Conservation (phyloP, 1,140 invertebrate genomes). For the Calliphora vicina region DNA sequence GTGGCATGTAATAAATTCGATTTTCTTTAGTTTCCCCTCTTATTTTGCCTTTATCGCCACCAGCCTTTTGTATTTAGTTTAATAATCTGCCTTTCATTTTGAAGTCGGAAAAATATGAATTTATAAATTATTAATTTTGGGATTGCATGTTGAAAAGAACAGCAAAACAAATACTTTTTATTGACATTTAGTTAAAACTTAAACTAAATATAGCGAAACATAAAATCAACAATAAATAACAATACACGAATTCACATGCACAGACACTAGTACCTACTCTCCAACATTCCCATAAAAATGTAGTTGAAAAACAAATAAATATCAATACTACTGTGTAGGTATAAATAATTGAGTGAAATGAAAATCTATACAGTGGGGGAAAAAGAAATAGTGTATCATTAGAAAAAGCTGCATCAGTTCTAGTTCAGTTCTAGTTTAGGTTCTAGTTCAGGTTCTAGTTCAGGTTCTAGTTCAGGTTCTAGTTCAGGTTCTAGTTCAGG, state of each 20-base stretch:
- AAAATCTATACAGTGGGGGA: no score
- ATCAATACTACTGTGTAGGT: no score
- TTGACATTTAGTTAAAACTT: not conserved
- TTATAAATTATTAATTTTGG: not conserved
- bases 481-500: no score
- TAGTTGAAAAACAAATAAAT: no score
- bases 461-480: no score
- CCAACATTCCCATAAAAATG: not conserved
- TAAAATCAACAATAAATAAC: not conserved
- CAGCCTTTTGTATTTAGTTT: not conserved
- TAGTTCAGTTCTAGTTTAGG: no score
- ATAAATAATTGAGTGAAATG: no score
- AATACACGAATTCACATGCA: not conserved
- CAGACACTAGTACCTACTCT: not conserved
- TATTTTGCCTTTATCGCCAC: not conserved
- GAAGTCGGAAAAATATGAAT: not conserved
- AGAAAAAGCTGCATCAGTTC: no score
- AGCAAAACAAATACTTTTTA: not conserved
- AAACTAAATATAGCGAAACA: not conserved
- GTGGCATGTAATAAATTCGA: not conserved
- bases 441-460: no score
- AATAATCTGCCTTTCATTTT: not conserved
- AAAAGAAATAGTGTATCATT: no score
- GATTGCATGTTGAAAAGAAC: not conserved
- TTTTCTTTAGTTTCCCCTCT: not conserved